These are phyloP conservation scores for Pedetes capensis DNA, from an alignment of 2,113 vertebrate genomes.

Conservation along the genomic window DNA sequence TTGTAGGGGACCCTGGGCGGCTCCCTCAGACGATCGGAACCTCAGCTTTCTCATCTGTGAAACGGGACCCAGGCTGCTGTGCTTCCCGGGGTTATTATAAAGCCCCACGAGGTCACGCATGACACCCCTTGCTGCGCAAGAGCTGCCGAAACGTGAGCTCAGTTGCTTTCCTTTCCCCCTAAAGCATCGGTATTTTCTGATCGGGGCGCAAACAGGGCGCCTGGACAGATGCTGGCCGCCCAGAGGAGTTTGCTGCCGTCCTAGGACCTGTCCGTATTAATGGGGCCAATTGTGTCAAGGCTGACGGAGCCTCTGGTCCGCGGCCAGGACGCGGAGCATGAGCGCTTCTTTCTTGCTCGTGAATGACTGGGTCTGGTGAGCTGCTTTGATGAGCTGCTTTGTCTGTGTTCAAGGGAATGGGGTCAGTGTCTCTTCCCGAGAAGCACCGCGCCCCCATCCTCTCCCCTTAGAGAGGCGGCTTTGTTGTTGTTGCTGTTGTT, in stretches of 20 bases:
- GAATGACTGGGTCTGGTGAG: constrained; percentile 29
- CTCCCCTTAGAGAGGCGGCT: constrained; percentile 24
- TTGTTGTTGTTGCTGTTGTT: constrained; percentile 1
- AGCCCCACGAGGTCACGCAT: background rate
- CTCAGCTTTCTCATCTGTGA: background rate
- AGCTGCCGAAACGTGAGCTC: background rate
- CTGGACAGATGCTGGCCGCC: constrained; percentile 17
- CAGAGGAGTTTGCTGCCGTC: background rate
- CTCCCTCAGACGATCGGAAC: too few relatives aligned
- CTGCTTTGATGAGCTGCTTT: constrained; percentile 54
- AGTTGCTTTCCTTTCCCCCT: background rate
- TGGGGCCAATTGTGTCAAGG: constrained; percentile 33
- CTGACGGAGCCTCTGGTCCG: constrained; percentile 37
- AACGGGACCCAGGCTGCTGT: background rate
- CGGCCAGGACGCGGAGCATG: background rate
- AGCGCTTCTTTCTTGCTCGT: constrained; percentile 38
- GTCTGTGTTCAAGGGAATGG: constrained; percentile 22
- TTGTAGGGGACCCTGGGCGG: background rate
- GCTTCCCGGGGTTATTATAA: background rate
- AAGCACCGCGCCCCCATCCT: background rate
- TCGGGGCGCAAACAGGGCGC: background rate
- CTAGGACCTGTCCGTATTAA: constrained; percentile 33
- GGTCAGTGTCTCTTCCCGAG: constrained; percentile 54
- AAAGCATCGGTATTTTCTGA: background rate
- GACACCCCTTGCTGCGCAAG: background rate